Conservation (phyloP, 2,888 invertebrate species). For the Pseudococcus jackbeardsleyi region DNA sequence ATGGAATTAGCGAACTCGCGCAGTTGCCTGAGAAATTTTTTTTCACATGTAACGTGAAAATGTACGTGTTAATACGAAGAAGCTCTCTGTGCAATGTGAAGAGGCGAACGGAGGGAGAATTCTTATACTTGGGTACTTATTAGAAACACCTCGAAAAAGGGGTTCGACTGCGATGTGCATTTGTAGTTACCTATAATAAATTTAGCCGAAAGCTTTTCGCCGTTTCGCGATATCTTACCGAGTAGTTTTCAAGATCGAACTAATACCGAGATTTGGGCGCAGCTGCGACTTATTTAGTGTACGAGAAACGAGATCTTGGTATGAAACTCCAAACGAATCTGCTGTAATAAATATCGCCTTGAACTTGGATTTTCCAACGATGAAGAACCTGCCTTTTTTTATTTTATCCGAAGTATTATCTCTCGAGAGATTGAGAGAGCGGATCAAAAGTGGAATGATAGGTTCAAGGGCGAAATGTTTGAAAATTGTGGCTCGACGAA, state of each 20-base stretch:
- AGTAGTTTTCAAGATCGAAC: conserved; percentile 9
- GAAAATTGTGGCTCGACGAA: not conserved
- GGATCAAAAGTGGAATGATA: not conserved
- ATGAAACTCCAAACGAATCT: not conserved
- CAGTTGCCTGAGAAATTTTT: not conserved
- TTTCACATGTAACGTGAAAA: not conserved
- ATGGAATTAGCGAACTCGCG: conserved; percentile 9
- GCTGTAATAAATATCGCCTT: conserved; percentile 17
- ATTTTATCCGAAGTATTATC: not conserved
- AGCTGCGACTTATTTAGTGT: not conserved
- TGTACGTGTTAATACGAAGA: not conserved
- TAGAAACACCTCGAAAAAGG: not conserved
- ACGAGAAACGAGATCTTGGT: not conserved
- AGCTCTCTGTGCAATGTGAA: not conserved
- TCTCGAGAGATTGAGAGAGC: not conserved
- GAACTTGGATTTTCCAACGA: not conserved
- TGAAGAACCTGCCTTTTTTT: not conserved
- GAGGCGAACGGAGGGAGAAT: not conserved
- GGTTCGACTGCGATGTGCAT: not conserved
- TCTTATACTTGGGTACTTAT: not conserved
- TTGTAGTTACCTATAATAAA: not conserved
- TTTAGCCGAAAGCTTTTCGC: not conserved
- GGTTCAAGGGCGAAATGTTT: conserved; percentile 15
- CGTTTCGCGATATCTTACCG: not conserved
- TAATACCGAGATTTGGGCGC: conserved; percentile 6